phyloP scores from a whole-genome alignment of 2,113 vertebrate genomes.

The Trichomycterus rosablanca region DNA sequence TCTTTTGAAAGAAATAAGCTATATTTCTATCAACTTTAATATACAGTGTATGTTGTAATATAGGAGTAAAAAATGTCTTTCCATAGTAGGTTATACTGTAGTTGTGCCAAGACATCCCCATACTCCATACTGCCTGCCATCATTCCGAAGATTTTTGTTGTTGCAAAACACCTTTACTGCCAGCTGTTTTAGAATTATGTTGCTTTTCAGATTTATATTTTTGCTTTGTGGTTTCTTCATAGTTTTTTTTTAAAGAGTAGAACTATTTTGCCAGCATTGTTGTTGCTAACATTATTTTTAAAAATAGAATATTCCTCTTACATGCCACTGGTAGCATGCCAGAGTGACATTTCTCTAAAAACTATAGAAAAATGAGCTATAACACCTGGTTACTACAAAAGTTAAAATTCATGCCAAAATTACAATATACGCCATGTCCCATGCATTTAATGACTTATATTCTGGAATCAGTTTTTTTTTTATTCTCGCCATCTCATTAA shows the following conservation, averaged over 20 bases:
- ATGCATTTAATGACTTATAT: not conserved
- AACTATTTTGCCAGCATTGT: too few relatives aligned
- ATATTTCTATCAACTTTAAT: too few relatives aligned
- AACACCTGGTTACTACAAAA: not conserved
- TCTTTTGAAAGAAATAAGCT: too few relatives aligned
- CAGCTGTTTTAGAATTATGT: not conserved
- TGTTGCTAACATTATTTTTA: too few relatives aligned
- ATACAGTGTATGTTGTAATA: constrained; percentile 2
- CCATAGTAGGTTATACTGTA: not conserved
- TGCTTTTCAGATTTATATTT: not conserved
- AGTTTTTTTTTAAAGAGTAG: not conserved
- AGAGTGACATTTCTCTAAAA: not conserved
- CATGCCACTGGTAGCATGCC: not conserved
- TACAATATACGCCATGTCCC: not conserved
- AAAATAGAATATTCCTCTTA: not conserved
- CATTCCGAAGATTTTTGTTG: too few relatives aligned
- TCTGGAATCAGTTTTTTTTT: not conserved
- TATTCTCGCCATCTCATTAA: not conserved
- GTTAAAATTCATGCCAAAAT: not conserved
- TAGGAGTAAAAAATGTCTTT: not conserved
- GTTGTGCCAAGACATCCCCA: not conserved
- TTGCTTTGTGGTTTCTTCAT: not conserved
- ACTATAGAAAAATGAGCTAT: not conserved
- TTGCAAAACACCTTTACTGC: not conserved
- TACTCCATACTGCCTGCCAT: not conserved